Base-by-base conservation (phyloP, 1,140 invertebrate genomes). In the Aphis gossypii region DNA sequence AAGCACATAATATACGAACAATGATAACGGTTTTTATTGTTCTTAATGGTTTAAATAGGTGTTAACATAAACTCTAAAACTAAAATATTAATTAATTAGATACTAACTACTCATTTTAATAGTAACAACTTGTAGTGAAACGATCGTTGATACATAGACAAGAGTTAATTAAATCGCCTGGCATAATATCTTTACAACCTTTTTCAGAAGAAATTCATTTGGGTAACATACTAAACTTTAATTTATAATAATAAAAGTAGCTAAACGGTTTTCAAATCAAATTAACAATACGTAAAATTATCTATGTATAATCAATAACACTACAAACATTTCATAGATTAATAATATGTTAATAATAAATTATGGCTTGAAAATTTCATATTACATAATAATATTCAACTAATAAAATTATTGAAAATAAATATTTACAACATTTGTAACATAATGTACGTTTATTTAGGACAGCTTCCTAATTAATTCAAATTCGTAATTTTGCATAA, bases 341-440 rank as follows among this genome's bases (percentile, higher is more conserved):
- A 68, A 68, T 68, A n/a, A n/a, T n/a, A 20, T 14, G 60, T 76
- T 30, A 4, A 76, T n/a, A 7, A 14, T 76, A 30, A 44, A 44
- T 14, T 8, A 44, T 30, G 25, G 38, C 38, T 84, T 11, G 2
- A 8, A 44, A 23, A 84, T 38, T 41, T 41, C 23, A 25, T 44
- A 84, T 18, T 6, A 20, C 25, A 25, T 25, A 3, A 84, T 44
- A 84, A 44, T 84, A 41, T 44, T 38, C 76, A 38, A 83, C 35
- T 41, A 44, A 84, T 84, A 84, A 44, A 84, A 25, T 84, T 44
- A 84, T 84, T 41, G 23, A 3, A 84, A 41, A 84, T 84, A 44
- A 84, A 84, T 84, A 84, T 84, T 76, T 76, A 76, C 30, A 76
- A 76, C 30, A 76, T 76, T 76, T 20, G 14, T 76, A 76, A 76